Evolutionary conservation across 2,888 invertebrate genomes (phyloP).

Genomic region (Drosophila kanekoi): DNA sequence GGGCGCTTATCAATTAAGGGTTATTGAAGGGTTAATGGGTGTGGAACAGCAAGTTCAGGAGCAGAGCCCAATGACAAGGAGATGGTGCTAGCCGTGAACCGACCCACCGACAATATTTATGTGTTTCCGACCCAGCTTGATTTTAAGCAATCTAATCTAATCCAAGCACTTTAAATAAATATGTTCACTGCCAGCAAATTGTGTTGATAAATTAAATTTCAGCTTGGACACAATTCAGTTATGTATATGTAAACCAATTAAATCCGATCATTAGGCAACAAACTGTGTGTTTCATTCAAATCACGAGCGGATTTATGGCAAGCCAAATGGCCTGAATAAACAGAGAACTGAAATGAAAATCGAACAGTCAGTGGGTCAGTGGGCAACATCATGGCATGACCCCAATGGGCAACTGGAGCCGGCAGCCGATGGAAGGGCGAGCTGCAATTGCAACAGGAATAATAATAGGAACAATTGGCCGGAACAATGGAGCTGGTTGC

Average conservation of each 20-base stretch:
- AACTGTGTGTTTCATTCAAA: slow-evolving; percentile 25
- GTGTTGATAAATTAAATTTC: neutral
- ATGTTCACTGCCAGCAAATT: neutral
- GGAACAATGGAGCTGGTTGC: slow-evolving; percentile 56
- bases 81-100: too few species aligned
- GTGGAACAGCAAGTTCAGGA: too few species aligned
- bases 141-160: too few species aligned
- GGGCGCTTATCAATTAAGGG: too few species aligned
- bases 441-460: slow-evolving; percentile 34
- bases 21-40: too few species aligned
- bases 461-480: slow-evolving; percentile 35
- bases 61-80: too few species aligned
- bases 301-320: slow-evolving; percentile 43
- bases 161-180: too few species aligned
- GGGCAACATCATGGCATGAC: slow-evolving; percentile 3
- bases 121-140: too few species aligned
- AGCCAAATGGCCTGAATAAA: slow-evolving; percentile 53
- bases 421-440: neutral
- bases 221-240: slow-evolving; percentile 2
- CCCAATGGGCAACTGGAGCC: neutral
- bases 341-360: slow-evolving; percentile 62
- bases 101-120: too few species aligned
- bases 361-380: slow-evolving; percentile 60
- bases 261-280: slow-evolving; percentile 44
- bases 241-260: slow-evolving; percentile 28